These are phyloP conservation scores for Trachelus tabidus DNA, from an alignment of 2,888 invertebrate species.

Conservation along the genomic window DNA sequence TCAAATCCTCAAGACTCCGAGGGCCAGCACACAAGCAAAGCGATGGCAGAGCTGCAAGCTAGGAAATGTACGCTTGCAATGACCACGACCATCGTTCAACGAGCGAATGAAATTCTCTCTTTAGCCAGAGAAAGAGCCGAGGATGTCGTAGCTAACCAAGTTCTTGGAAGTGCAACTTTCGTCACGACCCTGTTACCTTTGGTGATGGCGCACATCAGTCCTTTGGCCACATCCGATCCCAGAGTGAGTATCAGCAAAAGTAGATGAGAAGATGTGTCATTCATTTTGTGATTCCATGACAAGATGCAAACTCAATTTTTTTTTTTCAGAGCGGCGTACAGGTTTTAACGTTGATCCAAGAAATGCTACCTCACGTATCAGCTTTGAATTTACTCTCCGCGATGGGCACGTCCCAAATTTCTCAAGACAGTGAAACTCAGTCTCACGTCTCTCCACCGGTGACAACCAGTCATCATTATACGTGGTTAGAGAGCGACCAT, in stretches of 20 bases:
- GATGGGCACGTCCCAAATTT: constrained; percentile 64
- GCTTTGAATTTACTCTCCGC: constrained; percentile 79
- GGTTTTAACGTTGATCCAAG: constrained; percentile 86
- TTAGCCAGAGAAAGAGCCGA: constrained; percentile 79
- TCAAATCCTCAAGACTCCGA: constrained; percentile 76
- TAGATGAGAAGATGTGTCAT: too few species aligned
- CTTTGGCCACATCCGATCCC: constrained; percentile 84
- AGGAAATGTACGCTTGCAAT: constrained; percentile 80
- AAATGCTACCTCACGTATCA: constrained; percentile 88
- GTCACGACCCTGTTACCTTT: constrained; percentile 85
- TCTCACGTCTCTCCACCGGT: constrained; percentile 48
- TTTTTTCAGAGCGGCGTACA: constrained; percentile 82
- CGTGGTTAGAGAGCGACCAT: constrained; percentile 95
- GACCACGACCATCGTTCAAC: constrained; percentile 81
- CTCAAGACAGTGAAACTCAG: constrained; percentile 62
- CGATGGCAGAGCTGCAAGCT: constrained; percentile 73
- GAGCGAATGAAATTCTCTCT: constrained; percentile 81
- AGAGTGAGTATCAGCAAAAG: constrained; percentile 69
- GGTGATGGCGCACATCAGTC: constrained; percentile 86
- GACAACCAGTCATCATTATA: constrained; percentile 84
- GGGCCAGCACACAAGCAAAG: constrained; percentile 70
- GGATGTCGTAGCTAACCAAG: constrained; percentile 69
- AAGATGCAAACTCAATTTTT: neutral
- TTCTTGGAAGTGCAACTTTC: constrained; percentile 72
- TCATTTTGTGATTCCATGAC: too few species aligned